Evolutionary conservation across 2,888 invertebrate genomes (phyloP), one percentile per base, ranked within the genome.

Genomic region (Netelia fuscicornis): DNA sequence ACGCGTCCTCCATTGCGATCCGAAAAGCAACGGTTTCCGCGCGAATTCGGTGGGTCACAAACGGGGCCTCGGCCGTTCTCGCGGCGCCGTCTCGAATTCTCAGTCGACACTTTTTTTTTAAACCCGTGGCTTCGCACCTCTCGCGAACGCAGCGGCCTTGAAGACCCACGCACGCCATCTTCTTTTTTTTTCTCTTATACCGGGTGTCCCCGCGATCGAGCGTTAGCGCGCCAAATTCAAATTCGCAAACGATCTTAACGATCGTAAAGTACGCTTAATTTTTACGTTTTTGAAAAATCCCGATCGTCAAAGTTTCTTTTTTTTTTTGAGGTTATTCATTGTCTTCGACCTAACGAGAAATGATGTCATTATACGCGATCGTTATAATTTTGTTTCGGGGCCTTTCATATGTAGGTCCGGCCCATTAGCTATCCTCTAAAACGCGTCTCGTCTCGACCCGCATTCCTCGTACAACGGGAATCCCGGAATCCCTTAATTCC

Each of bases 31-130:
- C 83, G 83, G 84, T 84, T 81, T 44, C 54, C 52, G 52, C 42
- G 10, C 74, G 30, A 62, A 13, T 30, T 62, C 62, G 30, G 30
- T 10, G 62, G 30, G 62, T 67, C 48, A 48, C 48, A 48, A 48
- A 10, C 11, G 48, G 48, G 48, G 6, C 48, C 48, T 2, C 2
- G 48, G 71, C 70, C 76, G 76, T 54, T 25, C 67, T 81, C 77
- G 77, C 78, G 87, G 86, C 86, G 85, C 84, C 87, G 71, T 72
- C 83, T 84, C 81, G 87, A 64, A 87, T 87, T 88, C 87, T 60
- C 86, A 82, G 75, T 86, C 83, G 86, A 86, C 87, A 81, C 87
- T 81, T 87, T 81, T 81, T 85, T 56, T 71, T 58, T 58, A 13
- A 13, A 11, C 13, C 83, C 52, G 67, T 23, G 72, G 67, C 83